Base-by-base conservation (phyloP, 2,888 invertebrate genomes). In the Lepidochrysops patricia region DNA sequence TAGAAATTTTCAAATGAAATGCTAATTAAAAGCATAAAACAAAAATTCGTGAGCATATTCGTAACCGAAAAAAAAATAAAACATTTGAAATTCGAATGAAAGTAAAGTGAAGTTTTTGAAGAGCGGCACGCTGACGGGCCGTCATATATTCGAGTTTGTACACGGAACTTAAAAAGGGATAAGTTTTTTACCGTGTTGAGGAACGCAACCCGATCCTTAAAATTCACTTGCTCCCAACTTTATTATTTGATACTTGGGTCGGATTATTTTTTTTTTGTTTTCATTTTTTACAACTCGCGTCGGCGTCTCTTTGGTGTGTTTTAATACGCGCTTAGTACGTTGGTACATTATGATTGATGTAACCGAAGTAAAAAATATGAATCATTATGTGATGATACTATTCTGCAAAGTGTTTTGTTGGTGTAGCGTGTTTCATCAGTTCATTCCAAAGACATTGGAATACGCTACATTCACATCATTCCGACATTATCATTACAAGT, bases 221-320 rank as follows among this genome's bases (percentile, higher is more conserved):
- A 86, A 88, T 87, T 85, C 86, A 89, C 88, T 88, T 88, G 88
- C 88, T 87, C 87, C 88, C 83, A 86, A 88, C 78, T 89, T 87
- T 87, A 89, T 88, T 87, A 89, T 89, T 86, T 84, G 88, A 87
- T 89, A 87, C 87, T 84, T 73, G 73, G 78, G 75, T 76, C 73
- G 79, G 82, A 82, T 86, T 83, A 75, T 77, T 79, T 74, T 77
- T 79, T 74, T 79, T 75, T 79, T 61, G 61, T 63, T 63, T 62
- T 62, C 27, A 54, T 57, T 64, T 64, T 75, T 77, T 77, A 75
- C 72, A 67, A 68, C 71, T 72, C 68, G 70, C 69, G 83, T 76
- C 88, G 88, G 88, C 82, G 64, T 75, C 72, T 65, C 80, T 86
- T 88, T 83, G 77, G 71, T 63, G 59, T 70, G 69, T 74, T 69